Conservation (phyloP, 2,888 invertebrate genomes). For the Heteromurus nitidus region DNA sequence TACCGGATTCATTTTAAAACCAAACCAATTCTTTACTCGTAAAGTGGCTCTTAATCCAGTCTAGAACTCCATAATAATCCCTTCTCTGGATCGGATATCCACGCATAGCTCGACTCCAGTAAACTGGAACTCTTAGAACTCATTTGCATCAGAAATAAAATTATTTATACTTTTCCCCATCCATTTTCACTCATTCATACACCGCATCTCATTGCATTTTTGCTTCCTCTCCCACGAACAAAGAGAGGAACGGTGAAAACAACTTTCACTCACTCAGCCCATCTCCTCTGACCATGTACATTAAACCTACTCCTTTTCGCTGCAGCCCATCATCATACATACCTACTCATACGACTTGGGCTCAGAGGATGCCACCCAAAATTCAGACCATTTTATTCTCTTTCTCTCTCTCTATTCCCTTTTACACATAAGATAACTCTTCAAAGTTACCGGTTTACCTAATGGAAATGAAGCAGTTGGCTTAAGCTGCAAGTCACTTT, state of each 20-base stretch:
- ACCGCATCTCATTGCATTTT: too few relatives aligned
- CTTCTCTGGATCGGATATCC: too few relatives aligned
- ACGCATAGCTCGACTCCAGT: too few relatives aligned
- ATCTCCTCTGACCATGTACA: too few relatives aligned
- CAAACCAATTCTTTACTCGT: slow-evolving; percentile 31
- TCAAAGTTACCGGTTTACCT: slow-evolving; percentile 32
- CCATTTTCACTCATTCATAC: too few relatives aligned
- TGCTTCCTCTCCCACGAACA: too few relatives aligned
- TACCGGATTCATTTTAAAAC: slow-evolving; percentile 39
- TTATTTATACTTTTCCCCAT: too few relatives aligned
- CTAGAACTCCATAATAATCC: too few relatives aligned
- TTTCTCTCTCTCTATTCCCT: neutral
- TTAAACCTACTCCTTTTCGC: too few relatives aligned
- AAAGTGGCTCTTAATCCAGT: neutral
- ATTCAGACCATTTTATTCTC: neutral
- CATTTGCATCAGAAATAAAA: too few relatives aligned
- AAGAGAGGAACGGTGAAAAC: neutral
- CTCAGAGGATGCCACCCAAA: neutral
- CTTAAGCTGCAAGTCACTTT: slow-evolving; percentile 4
- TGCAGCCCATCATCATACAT: neutral
- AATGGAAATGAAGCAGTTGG: slow-evolving; percentile 26
- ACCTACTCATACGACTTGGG: neutral
- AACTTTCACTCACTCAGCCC: slow-evolving; percentile 4
- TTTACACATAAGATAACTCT: neutral
- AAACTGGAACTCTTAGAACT: too few relatives aligned